Conservation (phyloP, 2,797 vertebrate species). For the Rhynchotus rufescens region DNA sequence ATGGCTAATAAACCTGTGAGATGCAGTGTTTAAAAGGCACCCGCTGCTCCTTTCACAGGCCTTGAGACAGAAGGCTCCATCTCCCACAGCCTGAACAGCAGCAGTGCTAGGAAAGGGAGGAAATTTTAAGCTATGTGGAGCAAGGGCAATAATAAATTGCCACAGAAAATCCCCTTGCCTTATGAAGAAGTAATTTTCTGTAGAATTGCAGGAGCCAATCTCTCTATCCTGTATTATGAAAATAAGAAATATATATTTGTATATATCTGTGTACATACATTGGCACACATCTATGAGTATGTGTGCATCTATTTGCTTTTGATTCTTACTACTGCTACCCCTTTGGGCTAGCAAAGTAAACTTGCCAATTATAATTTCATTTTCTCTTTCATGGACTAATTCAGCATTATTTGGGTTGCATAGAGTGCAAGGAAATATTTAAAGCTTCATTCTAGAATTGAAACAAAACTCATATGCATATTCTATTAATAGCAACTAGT, state of each 20-base stretch:
- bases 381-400: conserved; percentile 8
- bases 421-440: conserved; percentile 6
- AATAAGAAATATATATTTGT: neutral
- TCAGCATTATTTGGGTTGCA: neutral
- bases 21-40: conserved; percentile 31
- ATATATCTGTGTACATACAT: neutral
- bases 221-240: neutral
- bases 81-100: conserved; percentile 13
- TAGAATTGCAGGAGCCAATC: neutral
- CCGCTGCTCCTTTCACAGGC: conserved; percentile 33
- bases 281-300: neutral
- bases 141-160: neutral
- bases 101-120: neutral
- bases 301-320: neutral
- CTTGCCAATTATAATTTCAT: neutral
- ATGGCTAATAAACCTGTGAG: conserved; percentile 49
- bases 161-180: neutral
- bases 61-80: conserved; percentile 12
- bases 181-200: neutral
- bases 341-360: neutral
- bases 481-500: neutral
- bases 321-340: neutral
- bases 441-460: neutral
- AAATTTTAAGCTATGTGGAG: neutral
- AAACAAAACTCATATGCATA: neutral